Percentiles rank a stretch among this genome's conserved stretches.
Evolutionary conservation across 2,113 vertebrate genomes (phyloP).

Genomic region (Lichenostomus cassidix): DNA sequence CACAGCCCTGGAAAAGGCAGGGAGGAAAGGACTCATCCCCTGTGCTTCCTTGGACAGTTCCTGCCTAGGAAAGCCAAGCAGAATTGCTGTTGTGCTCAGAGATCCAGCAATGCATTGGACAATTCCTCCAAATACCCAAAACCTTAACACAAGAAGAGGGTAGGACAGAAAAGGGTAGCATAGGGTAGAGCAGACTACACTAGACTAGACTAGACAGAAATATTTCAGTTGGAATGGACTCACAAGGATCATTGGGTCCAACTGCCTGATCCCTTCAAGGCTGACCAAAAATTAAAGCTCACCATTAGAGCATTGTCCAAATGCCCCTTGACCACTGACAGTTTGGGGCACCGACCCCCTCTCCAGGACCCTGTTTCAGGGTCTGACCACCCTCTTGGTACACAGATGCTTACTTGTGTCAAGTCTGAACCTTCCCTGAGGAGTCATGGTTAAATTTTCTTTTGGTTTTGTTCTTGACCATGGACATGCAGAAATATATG

Average conservation of each 20-base stretch:
- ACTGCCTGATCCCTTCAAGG: neutral
- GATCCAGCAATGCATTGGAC: neutral
- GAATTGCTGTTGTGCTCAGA: neutral
- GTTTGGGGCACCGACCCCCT: fast-evolving
- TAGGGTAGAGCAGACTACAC: neutral
- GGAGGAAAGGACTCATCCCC: neutral
- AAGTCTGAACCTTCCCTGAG: neutral
- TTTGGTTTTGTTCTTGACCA: neutral
- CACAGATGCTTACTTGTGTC: neutral
- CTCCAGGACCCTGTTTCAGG: neutral
- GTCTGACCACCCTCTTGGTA: neutral
- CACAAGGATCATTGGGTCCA: neutral
- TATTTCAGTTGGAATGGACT: neutral
- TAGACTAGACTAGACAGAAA: neutral
- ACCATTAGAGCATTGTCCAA: neutral
- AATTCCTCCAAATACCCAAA: neutral
- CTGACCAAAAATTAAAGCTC: neutral
- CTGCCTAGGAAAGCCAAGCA: neutral
- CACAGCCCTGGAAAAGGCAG: neutral
- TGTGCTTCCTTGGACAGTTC: neutral
- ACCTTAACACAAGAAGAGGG: neutral
- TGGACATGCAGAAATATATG: fast-evolving
- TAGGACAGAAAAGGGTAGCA: neutral
- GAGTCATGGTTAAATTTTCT: neutral
- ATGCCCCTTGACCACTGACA: neutral